Base-by-base conservation (phyloP, 2,888 invertebrate genomes). In the Baccha elongata region DNA sequence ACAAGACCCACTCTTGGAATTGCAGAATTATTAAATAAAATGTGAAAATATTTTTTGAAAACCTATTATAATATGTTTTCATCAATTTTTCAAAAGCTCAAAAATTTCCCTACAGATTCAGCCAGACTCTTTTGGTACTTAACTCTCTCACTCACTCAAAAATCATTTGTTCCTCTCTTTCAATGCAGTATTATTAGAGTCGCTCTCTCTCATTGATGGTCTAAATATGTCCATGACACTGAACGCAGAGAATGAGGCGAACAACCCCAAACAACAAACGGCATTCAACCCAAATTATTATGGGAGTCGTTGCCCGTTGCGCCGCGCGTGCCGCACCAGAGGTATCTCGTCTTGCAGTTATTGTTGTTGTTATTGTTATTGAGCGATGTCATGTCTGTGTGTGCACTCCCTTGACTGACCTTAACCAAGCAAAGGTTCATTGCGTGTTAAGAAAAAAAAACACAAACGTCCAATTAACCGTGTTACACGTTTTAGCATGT, bases 171-270 rank as follows among this genome's bases (percentile, higher is more conserved):
- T 60, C 40, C 62, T 76, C 76, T 69, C 53, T 42, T 35, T 48
- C 69, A 67, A 76, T 81, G 81, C 81, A 62, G 81, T 81, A 81
- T 76, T 72, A 60, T 76, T 67, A n/a, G 37, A 29, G 71, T 60
- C 13, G 4, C 23, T 67, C 40, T 72, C 75, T 71, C 72, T 29
- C 26, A 26, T 44, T 29, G 29, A 19, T 60, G 55, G 35, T 50
- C 50, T 19, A 58, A 58, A 60, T 74, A 46, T 58, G 81, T 75
- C 76, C 81, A 53, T 81, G 81, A 76, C 76, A 81, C 37, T 81
- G 81, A 81, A 75, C 44, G 2, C 10, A 64, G 55, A 58, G 55
- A 40, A 52, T 35, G 48, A 37, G 21, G 60, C 55, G 29, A 58
- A 48, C 42, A 74, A 74, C 62, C 50, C 42, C 42, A 65, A 72